Evolutionary conservation across 2,888 invertebrate species (phyloP).

Genomic region (Dasysyrphus tricinctus): DNA sequence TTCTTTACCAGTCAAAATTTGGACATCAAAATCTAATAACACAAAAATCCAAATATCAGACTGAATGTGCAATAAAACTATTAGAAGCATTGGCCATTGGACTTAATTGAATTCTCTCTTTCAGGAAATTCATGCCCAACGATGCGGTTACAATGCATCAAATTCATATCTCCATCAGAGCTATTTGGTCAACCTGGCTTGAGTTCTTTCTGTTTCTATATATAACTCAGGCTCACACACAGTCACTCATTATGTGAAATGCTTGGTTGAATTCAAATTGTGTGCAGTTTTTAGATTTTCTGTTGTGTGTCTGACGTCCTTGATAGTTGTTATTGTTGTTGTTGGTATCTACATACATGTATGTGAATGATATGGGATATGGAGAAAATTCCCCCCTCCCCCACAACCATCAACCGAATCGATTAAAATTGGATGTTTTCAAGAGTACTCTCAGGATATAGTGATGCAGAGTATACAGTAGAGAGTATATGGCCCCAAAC

Average conservation of each 20-base stretch:
- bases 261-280: constrained; percentile 62
- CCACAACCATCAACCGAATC: constrained; percentile 48
- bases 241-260: constrained; percentile 63
- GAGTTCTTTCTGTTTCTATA: background rate
- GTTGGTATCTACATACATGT: background rate
- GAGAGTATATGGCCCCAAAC: background rate
- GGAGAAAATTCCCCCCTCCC: background rate
- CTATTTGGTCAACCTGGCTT: constrained; percentile 45
- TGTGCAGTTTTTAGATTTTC: constrained; percentile 55
- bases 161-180: constrained; percentile 27
- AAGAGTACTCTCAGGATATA: constrained; percentile 40
- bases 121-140: constrained; percentile 55
- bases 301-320: constrained; percentile 57
- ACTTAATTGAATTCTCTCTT: constrained; percentile 68
- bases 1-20: background rate
- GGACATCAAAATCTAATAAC: background rate
- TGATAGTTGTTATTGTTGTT: background rate
- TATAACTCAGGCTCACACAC: constrained; percentile 16
- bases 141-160: constrained; percentile 64
- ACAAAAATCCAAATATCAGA: background rate
- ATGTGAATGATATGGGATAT: constrained; percentile 12
- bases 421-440: constrained; percentile 70
- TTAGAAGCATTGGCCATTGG: constrained; percentile 6
- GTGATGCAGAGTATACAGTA: background rate
- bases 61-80: constrained; percentile 34